These are phyloP conservation scores for Osedax fenrisi DNA, from an alignment of 2,888 invertebrate species.

Conservation along the genomic window DNA sequence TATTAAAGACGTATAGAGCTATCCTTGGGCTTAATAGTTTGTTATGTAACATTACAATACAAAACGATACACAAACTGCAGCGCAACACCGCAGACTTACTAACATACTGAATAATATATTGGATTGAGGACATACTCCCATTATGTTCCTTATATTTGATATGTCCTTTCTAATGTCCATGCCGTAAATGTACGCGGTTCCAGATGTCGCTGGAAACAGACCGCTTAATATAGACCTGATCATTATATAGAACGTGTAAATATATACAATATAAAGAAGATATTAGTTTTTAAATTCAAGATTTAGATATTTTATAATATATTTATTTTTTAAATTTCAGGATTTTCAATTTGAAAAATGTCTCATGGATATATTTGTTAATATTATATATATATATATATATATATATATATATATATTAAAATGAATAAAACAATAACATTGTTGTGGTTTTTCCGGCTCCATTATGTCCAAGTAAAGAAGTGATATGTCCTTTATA, in stretches of 20 bases:
- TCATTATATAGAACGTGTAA: no score
- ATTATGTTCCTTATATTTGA: conserved; percentile 61
- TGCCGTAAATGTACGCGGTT: conserved; percentile 62
- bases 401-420: not conserved
- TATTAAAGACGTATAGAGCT: no score
- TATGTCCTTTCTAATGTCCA: conserved; percentile 61
- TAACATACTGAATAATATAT: conserved; percentile 63
- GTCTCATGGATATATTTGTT: no score
- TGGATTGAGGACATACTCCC: conserved; percentile 80
- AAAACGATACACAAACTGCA: no score
- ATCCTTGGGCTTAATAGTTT: no score
- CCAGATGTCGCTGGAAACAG: conserved; percentile 67
- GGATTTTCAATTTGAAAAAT: not conserved
- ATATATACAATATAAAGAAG: no score
- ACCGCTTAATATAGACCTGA: conserved; percentile 53
- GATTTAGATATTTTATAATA: conserved; percentile 6
- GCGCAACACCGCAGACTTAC: no score
- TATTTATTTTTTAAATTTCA: no score
- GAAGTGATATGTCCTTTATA: conserved; percentile 73
- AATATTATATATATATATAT: no score
- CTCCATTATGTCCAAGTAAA: conserved; percentile 75
- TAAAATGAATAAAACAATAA: conserved; percentile 46
- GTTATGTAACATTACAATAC: no score
- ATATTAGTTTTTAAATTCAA: not conserved
- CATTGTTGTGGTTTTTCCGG: conserved; percentile 84